Percentiles rank a stretch among this genome's conserved stretches.
Conservation (phyloP, 2,797 vertebrate genomes). For the Sebastolobus alascanus region DNA sequence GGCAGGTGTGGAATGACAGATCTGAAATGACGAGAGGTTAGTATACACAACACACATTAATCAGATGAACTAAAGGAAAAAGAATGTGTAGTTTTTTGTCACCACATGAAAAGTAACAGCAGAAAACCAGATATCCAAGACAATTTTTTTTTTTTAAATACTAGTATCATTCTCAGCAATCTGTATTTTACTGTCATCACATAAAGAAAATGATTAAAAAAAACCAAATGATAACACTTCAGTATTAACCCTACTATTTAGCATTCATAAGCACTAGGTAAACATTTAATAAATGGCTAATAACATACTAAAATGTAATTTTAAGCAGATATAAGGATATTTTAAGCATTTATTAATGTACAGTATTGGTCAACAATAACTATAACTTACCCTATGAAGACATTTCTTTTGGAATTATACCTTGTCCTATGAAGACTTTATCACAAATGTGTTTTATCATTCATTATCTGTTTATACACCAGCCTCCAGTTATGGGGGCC, state of each 20-base stretch:
- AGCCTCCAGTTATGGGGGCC: neutral
- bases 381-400: neutral
- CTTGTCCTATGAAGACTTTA: neutral
- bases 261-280: neutral
- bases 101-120: neutral
- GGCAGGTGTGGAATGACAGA: slow-evolving; percentile 2
- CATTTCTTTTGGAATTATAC: neutral
- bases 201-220: neutral
- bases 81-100: neutral
- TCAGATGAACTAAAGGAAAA: neutral
- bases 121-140: neutral
- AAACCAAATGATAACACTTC: neutral
- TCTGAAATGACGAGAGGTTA: neutral
- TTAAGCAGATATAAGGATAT: neutral
- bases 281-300: neutral
- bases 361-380: neutral
- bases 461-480: neutral
- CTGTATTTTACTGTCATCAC: neutral
- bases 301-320: neutral
- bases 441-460: no score
- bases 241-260: neutral
- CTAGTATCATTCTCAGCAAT: no score
- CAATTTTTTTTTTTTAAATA: neutral
- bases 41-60: neutral
- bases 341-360: neutral